Evolutionary conservation across 1,140 invertebrate genomes (phyloP), one percentile per base, ranked within the genome.

Genomic region (Mamestra configurata): DNA sequence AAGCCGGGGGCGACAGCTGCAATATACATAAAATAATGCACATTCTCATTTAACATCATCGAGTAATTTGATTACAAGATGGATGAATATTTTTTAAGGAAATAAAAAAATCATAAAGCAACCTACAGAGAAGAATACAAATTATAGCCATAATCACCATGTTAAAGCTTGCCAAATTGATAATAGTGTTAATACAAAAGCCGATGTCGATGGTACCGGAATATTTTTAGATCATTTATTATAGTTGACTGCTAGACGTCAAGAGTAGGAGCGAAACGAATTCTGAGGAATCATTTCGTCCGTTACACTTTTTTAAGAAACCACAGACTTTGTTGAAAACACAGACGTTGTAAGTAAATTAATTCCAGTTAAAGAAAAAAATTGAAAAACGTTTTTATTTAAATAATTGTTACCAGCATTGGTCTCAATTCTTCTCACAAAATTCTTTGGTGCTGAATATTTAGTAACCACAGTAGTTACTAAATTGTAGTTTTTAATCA

Each of bases 161-260:
- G 88, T 88, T 90, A 88, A 83, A 89, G 85, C 93, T 93, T 93
- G 93, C 90, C 88, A 94, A 94, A 93, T 94, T 89, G 89, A 92
- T 94, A 93, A 94, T 94, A 86, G 84, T 90, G 82, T 87, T 92
- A 90, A 92, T 90, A 93, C 88, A 89, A 91, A 85, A 89, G 82
- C 78, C 78, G 82, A 80, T 78, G 70, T 85, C 68, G 59, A 84
- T 85, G 85, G 84, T 83, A 82, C 84, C 83, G 80, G 84, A 88
- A 87, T 88, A 89, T 90, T 89, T 89, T 87, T 57, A 77, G 86
- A 89, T 92, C 91, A 92, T 93, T 93, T 93, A 85, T 94, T 89
- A 93, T 86, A 81, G 64, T 66, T 68, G 75, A 59, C 73, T 61
- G 57, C 27, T 31, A 81, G 87, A 88, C 86, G 83, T 88, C 90